Conservation (phyloP, 2,797 vertebrate genomes). For the Carduelis carduelis region DNA sequence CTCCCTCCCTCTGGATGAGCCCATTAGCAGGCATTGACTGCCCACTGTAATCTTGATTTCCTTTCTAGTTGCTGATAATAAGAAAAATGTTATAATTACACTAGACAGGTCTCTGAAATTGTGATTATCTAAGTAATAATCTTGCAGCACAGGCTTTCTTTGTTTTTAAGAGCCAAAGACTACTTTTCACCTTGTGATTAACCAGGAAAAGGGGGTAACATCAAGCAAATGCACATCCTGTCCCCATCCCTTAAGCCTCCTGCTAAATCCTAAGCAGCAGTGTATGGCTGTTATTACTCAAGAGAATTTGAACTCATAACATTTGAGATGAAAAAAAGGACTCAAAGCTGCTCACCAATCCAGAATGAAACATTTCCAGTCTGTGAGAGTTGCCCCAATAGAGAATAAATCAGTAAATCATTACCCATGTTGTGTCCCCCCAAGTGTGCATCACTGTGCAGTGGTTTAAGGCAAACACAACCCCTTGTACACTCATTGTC, state of each 20-base stretch:
- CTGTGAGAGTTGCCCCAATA: background rate
- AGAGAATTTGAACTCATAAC: slow-evolving; percentile 8
- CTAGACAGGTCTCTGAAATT: background rate
- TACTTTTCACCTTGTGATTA: background rate
- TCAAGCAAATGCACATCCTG: background rate
- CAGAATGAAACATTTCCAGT: background rate
- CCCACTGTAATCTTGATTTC: background rate
- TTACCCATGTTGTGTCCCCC: background rate
- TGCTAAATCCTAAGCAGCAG: background rate
- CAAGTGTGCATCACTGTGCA: background rate
- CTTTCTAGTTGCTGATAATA: background rate
- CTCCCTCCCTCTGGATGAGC: background rate
- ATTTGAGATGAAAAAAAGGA: background rate
- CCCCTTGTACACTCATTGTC: background rate
- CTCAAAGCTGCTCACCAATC: background rate
- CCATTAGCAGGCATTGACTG: background rate
- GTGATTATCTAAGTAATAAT: slow-evolving; percentile 5
- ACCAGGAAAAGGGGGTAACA: background rate
- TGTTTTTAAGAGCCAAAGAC: background rate
- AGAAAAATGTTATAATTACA: slow-evolving; percentile 29
- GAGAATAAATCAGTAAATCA: slow-evolving; percentile 52
- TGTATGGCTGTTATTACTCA: background rate
- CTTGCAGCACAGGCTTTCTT: background rate
- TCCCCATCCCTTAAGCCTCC: background rate
- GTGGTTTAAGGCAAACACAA: background rate